phyloP scores from a whole-genome alignment of 2,888 invertebrate species.

The Neoascia interrupta region DNA sequence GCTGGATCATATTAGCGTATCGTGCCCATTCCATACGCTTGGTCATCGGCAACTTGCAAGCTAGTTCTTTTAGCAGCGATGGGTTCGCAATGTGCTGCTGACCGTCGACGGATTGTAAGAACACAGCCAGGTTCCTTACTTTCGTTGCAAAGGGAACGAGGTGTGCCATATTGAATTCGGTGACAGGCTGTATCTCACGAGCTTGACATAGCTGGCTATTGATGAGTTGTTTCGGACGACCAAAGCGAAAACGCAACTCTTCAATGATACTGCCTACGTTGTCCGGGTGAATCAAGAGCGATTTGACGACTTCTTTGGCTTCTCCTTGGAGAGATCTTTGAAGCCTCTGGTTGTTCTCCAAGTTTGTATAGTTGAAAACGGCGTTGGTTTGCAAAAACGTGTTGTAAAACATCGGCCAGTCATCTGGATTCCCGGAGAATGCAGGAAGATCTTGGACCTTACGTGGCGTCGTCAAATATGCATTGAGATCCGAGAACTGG shows the following conservation, averaged over 20 bases:
- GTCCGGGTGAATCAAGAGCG: constrained; percentile 44
- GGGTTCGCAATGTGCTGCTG: constrained; percentile 53
- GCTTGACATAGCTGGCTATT: constrained; percentile 48
- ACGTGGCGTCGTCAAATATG: too few relatives aligned
- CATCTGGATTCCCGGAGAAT: constrained; percentile 48
- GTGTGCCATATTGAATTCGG: constrained; percentile 35
- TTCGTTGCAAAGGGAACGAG: constrained; percentile 55
- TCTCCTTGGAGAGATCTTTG: constrained; percentile 49
- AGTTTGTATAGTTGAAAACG: constrained; percentile 39
- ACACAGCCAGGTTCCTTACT: constrained; percentile 33
- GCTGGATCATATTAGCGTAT: background rate
- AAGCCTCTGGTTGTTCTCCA: constrained; percentile 55
- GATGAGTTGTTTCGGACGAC: constrained; percentile 58
- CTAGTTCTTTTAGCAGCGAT: constrained; percentile 8
- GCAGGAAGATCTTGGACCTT: constrained; percentile 50
- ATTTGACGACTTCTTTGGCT: too few relatives aligned
- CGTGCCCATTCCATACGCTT: background rate
- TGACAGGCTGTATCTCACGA: constrained; percentile 37
- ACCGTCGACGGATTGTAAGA: constrained; percentile 35
- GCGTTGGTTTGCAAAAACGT: constrained; percentile 41
- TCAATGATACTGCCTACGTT: constrained; percentile 24
- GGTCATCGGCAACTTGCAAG: constrained; percentile 5
- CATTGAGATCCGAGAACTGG: too few relatives aligned
- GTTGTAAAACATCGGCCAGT: constrained; percentile 59
- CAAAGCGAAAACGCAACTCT: constrained; percentile 44